Percentiles rank a stretch among this genome's conserved stretches.
Conservation (phyloP, 2,888 invertebrate species). For the Meta bourneti region DNA sequence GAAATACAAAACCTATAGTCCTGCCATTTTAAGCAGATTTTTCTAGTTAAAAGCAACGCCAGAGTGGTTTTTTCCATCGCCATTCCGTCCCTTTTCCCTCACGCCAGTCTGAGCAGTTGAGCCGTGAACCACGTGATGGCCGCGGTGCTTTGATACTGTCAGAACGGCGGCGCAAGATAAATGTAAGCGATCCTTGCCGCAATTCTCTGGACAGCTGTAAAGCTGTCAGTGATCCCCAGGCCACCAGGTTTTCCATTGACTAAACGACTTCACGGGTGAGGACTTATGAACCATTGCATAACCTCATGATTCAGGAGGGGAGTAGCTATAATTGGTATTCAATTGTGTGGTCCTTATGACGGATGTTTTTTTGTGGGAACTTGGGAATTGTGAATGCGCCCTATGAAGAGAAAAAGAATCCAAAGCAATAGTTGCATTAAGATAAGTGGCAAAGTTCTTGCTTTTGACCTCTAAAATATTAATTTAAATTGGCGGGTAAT, state of each 20-base stretch:
- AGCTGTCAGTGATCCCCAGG: conserved; percentile 63
- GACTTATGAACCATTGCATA: conserved; percentile 17
- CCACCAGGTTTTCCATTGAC: conserved; percentile 42
- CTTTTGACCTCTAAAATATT: too few relatives aligned
- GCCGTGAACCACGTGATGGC: conserved; percentile 4
- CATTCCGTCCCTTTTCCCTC: not conserved
- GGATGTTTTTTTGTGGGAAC: too few relatives aligned
- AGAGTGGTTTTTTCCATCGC: not conserved
- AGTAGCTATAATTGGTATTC: not conserved
- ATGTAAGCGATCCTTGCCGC: conserved; percentile 34
- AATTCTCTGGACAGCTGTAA: conserved; percentile 65
- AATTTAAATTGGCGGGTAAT: too few relatives aligned
- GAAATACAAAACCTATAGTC: too few relatives aligned
- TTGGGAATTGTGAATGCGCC: too few relatives aligned
- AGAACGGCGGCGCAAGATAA: conserved; percentile 33
- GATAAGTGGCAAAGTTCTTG: too few relatives aligned
- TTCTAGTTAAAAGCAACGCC: too few relatives aligned
- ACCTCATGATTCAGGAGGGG: not conserved
- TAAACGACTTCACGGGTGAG: conserved; percentile 28
- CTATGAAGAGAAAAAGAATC: too few relatives aligned
- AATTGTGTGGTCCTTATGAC: not conserved
- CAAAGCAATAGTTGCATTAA: too few relatives aligned
- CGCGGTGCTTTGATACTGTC: conserved; percentile 60
- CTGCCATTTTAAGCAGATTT: too few relatives aligned
- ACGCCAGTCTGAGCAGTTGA: not conserved